These are phyloP conservation scores for Nomada fucata DNA, from an alignment of 2,888 invertebrate species.

Conservation along the genomic window DNA sequence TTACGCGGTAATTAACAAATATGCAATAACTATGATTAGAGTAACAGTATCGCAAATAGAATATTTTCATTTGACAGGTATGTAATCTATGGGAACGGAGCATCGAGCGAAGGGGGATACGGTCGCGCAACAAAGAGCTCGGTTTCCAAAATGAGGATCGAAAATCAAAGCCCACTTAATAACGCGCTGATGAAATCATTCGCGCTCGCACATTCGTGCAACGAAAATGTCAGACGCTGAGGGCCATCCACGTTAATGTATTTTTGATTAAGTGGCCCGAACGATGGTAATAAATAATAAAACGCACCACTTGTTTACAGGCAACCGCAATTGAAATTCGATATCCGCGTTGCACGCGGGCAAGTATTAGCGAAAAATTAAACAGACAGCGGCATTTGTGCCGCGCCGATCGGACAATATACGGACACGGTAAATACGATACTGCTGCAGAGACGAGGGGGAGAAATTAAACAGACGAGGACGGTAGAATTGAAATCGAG, in stretches of 20 bases:
- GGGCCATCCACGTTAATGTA: slow-evolving; percentile 68
- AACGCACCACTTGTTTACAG: slow-evolving; percentile 71
- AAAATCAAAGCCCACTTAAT: slow-evolving; percentile 78
- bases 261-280: slow-evolving; percentile 72
- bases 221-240: slow-evolving; percentile 74
- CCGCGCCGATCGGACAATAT: slow-evolving; percentile 8
- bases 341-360: slow-evolving; percentile 30
- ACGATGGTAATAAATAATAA: slow-evolving; percentile 72
- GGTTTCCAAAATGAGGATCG: slow-evolving; percentile 74
- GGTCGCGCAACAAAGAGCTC: slow-evolving; percentile 71
- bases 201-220: slow-evolving; percentile 62
- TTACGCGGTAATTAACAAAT: slow-evolving; percentile 65
- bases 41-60: slow-evolving; percentile 72
- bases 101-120: neutral
- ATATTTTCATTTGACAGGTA: slow-evolving; percentile 73
- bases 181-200: slow-evolving; percentile 75
- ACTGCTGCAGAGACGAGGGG: slow-evolving; percentile 8
- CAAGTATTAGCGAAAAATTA: slow-evolving; percentile 60
- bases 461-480: neutral
- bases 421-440: slow-evolving; percentile 39
- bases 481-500: neutral
- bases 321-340: slow-evolving; percentile 69
- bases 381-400: slow-evolving; percentile 32
- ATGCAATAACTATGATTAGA: slow-evolving; percentile 72
- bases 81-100: slow-evolving; percentile 60